phyloP scores from a whole-genome alignment of 2,888 invertebrate genomes.

The Euplexia lucipara region DNA sequence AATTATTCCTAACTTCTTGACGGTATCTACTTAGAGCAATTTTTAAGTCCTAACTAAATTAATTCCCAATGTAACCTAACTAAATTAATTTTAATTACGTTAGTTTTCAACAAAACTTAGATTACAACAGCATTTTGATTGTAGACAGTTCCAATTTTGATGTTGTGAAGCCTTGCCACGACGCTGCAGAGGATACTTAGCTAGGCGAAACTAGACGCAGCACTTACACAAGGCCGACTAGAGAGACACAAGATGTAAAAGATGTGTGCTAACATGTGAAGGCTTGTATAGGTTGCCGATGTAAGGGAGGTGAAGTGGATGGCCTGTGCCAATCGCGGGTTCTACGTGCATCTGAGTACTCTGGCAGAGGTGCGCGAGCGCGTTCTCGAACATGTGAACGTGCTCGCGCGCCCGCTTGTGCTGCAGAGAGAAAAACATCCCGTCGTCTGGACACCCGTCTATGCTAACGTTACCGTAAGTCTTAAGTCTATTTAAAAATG shows the following conservation, averaged over 20 bases:
- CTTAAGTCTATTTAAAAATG: neutral
- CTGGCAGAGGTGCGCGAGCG: constrained; percentile 99
- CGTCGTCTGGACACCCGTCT: constrained; percentile 99
- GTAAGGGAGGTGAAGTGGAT: constrained; percentile 98
- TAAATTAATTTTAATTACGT: constrained; percentile 13
- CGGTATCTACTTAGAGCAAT: neutral
- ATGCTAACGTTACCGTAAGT: constrained; percentile 96
- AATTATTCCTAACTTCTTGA: constrained; percentile 8
- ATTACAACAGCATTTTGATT: constrained; percentile 23
- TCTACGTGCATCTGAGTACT: constrained; percentile 98
- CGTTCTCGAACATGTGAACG: constrained; percentile 98
- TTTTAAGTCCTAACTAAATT: constrained; percentile 11
- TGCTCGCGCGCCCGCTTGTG: constrained; percentile 98
- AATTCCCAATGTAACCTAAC: too few relatives aligned
- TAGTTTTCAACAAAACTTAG: constrained; percentile 1
- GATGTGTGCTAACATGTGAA: constrained; percentile 65
- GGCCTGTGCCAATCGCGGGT: constrained; percentile 99
- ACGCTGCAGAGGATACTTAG: constrained; percentile 56
- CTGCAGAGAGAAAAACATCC: constrained; percentile 96
- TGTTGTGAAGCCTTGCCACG: constrained; percentile 45
- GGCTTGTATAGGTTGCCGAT: constrained; percentile 93
- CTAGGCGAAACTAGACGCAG: constrained; percentile 54
- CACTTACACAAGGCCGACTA: constrained; percentile 54
- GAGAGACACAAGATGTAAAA: constrained; percentile 7
- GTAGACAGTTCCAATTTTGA: constrained; percentile 43